Conservation (phyloP, 2,888 invertebrate genomes). For the Chaetoderma sp. region DNA sequence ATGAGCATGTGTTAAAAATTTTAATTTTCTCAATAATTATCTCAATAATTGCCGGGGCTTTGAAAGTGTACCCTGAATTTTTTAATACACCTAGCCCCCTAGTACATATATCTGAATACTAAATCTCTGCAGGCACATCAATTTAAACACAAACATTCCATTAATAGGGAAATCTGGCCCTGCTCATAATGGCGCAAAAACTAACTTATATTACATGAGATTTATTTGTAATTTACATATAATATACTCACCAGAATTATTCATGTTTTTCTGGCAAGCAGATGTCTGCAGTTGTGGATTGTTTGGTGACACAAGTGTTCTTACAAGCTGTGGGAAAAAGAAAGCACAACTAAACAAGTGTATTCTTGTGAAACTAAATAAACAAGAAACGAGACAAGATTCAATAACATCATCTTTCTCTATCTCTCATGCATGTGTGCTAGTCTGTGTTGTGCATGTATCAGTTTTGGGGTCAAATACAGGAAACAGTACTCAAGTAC, state of each 20-base stretch:
- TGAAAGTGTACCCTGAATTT: not conserved
- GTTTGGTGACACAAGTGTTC: conserved; percentile 92
- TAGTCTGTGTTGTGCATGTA: too few relatives aligned
- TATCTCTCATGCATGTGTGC: too few relatives aligned
- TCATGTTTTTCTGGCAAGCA: conserved; percentile 90
- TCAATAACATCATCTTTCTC: too few relatives aligned
- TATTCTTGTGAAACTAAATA: too few relatives aligned
- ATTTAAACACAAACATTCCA: too few relatives aligned
- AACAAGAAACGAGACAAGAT: too few relatives aligned
- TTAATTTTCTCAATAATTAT: too few relatives aligned
- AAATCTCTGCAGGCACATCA: too few relatives aligned
- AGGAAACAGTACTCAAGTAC: too few relatives aligned
- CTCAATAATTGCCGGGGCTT: too few relatives aligned
- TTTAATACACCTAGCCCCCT: not conserved
- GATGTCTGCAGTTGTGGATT: conserved; percentile 85
- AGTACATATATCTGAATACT: not conserved
- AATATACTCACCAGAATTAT: conserved; percentile 78
- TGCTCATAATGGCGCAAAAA: not conserved
- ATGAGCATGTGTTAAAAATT: too few relatives aligned
- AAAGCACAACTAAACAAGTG: not conserved
- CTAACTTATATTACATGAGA: not conserved
- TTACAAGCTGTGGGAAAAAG: conserved; percentile 73
- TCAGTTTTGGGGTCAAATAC: too few relatives aligned
- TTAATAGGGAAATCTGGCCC: not conserved
- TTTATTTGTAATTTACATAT: not conserved